Evolutionary conservation across 2,797 vertebrate species (phyloP).

Genomic region (Morelia viridis): DNA sequence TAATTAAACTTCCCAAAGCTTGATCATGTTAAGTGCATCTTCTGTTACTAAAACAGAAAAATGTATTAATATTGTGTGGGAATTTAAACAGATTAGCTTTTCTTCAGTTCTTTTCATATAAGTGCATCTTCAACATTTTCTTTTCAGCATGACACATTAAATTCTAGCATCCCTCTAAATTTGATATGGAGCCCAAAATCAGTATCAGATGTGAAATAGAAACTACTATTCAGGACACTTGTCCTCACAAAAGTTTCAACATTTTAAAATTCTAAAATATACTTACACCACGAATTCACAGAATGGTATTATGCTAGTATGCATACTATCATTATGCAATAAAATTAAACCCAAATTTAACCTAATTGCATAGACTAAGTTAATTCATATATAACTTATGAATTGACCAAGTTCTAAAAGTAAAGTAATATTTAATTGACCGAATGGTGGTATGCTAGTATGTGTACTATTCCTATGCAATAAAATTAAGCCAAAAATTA

Average conservation of each 20-base stretch:
- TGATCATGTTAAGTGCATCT: conserved; percentile 33
- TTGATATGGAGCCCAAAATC: background rate
- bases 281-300: background rate
- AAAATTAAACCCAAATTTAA: background rate
- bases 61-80: background rate
- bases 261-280: background rate
- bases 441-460: background rate
- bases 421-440: background rate
- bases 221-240: background rate
- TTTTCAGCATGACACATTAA: background rate
- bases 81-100: background rate
- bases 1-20: conserved; percentile 52
- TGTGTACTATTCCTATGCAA: background rate
- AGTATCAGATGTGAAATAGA: background rate
- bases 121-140: too few species aligned
- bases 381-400: background rate
- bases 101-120: background rate
- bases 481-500: background rate
- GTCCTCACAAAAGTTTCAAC: background rate
- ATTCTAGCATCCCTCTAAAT: background rate
- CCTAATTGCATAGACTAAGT: background rate
- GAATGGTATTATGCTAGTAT: background rate
- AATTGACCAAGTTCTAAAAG: background rate
- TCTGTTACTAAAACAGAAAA: conserved; percentile 23
- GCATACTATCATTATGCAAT: background rate